Evolutionary conservation across 2,888 invertebrate genomes (phyloP).

Genomic region (Conchocele bisecta): DNA sequence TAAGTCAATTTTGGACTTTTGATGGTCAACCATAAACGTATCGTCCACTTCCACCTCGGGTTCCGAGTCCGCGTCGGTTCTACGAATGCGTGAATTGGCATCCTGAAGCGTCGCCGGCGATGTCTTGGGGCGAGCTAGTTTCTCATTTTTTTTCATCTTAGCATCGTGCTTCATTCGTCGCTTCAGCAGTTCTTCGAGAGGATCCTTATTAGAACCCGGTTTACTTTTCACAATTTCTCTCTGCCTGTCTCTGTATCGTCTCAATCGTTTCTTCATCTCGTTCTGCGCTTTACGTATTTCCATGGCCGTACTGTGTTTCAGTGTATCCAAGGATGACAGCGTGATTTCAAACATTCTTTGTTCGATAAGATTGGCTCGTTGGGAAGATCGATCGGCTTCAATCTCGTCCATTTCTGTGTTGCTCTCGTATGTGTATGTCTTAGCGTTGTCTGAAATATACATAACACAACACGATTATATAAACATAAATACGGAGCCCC

Average conservation of each 20-base stretch:
- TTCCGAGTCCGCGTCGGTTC: slow-evolving; percentile 34
- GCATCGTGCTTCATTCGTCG: slow-evolving; percentile 47
- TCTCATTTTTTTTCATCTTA: slow-evolving; percentile 21
- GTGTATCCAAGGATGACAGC: slow-evolving; percentile 42
- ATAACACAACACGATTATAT: too few relatives aligned
- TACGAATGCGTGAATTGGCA: background rate
- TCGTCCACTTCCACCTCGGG: slow-evolving; percentile 53
- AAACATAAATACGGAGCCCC: too few relatives aligned
- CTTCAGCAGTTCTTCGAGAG: slow-evolving; percentile 49
- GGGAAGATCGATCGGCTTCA: slow-evolving; percentile 46
- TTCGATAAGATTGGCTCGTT: slow-evolving; percentile 53
- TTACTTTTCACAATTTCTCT: slow-evolving; percentile 47
- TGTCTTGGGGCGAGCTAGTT: slow-evolving; percentile 25
- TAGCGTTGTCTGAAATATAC: too few relatives aligned
- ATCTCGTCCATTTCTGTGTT: slow-evolving; percentile 28
- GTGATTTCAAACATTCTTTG: slow-evolving; percentile 56
- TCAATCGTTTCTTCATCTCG: slow-evolving; percentile 54
- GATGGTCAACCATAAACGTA: slow-evolving; percentile 56
- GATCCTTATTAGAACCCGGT: slow-evolving; percentile 33
- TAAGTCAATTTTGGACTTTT: slow-evolving; percentile 54
- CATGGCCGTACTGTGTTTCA: slow-evolving; percentile 53
- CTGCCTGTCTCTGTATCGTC: slow-evolving; percentile 51
- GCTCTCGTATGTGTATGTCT: too few relatives aligned
- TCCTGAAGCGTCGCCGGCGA: slow-evolving; percentile 16
- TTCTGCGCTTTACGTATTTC: slow-evolving; percentile 53